Base-by-base conservation (phyloP, 2,797 vertebrate genomes). In the Malurus splendens region DNA sequence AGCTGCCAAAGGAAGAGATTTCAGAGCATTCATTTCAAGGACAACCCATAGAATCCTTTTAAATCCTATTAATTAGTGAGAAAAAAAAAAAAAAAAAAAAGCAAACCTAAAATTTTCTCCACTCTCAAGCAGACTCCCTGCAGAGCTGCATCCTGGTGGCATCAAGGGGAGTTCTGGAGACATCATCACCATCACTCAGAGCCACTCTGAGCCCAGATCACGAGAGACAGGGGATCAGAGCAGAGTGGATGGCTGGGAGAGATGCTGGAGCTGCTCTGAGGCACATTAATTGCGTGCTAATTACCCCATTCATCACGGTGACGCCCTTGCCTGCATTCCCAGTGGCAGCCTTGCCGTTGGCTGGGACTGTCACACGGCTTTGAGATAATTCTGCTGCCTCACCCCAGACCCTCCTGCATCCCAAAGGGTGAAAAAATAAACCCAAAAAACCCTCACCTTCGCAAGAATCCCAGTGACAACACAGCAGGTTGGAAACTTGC, bases 221-320 rank as follows among this genome's bases (percentile, higher is more conserved):
- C 66, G 59, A 54, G 47, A 61, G 89, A 77, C 79, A 38, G 70
- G 3, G 3, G 47, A 80, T 36, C 61, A 47, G 52, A 3, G 24
- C 54, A 12, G 79, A 78, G 60, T 19, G 76, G 70, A 56, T 22
- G 23, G 73, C 80, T 86, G 68, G 91, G 90, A 95, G 94, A 87
- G 93, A 96, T 96, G 90, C 92, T 89, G 90, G 74, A 96, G 90
- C 90, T 95, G 94, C 93, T 96, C 94, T 82, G 91, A 95, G 93
- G 94, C 86, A 95, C 94, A 95, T 95, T 98, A 98, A 99, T 98
- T 98, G 98, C 97, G 97, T 96, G 97, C 98, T 98, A 98, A 98
- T 98, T 98, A 97, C 97, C 89, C 96, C 96, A 98, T 99, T 98
- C 98, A 99, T 99, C 98, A 98, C 64, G 14, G 86, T 97, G 98